These are phyloP conservation scores for Psix sp. DNA, from an alignment of 1,140 invertebrate genomes.

Conservation along the genomic window DNA sequence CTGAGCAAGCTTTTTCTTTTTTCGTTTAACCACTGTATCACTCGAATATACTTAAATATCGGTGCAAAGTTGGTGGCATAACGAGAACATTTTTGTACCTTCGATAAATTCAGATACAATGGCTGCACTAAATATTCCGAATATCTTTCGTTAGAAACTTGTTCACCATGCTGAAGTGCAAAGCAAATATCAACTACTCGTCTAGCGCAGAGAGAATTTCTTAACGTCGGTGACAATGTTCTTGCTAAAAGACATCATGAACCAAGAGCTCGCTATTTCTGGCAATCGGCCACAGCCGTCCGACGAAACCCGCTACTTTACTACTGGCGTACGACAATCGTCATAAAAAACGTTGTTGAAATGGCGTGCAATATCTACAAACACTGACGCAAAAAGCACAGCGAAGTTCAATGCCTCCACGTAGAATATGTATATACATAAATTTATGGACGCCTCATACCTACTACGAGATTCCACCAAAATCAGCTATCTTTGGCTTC, in stretches of 20 bases:
- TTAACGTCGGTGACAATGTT: slow-evolving; percentile 41
- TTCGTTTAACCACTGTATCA: no score
- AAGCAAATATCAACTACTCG: slow-evolving; percentile 9
- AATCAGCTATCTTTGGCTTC: no score
- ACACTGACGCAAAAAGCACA: no score
- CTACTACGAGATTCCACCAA: no score
- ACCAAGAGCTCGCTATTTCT: slow-evolving; percentile 36
- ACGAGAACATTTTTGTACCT: no score
- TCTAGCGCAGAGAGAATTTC: slow-evolving; percentile 21
- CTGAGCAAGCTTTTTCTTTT: no score
- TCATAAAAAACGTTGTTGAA: slow-evolving; percentile 42
- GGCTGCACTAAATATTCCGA: not conserved
- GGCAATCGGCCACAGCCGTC: slow-evolving; percentile 45
- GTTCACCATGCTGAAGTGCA: not conserved
- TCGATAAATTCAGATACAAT: not conserved
- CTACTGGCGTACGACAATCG: slow-evolving; percentile 30
- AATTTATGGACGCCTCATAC: no score
- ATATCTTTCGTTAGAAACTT: slow-evolving; percentile 9
- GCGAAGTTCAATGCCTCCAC: no score
- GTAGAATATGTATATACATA: no score
- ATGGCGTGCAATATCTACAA: no score
- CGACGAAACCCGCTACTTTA: slow-evolving; percentile 31
- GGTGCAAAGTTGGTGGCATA: no score
- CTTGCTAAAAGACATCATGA: slow-evolving; percentile 34
- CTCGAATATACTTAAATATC: no score